Evolutionary conservation across 2,888 invertebrate species (phyloP).

Genomic region (Hemicrepidius hirtus): DNA sequence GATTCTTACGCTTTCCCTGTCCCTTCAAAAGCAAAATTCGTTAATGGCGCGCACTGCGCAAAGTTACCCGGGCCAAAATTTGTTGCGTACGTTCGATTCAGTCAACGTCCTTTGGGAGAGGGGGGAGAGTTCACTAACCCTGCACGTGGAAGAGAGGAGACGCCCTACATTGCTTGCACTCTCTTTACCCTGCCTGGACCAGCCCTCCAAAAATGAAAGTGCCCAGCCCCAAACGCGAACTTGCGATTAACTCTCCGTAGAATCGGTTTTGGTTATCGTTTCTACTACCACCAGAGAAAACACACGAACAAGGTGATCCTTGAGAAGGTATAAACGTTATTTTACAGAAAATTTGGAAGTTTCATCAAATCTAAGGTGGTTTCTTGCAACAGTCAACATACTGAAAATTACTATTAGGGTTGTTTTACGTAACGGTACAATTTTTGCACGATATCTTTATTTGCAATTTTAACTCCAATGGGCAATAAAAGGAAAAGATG

Average conservation of each 20-base stretch:
- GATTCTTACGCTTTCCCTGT: constrained; percentile 17
- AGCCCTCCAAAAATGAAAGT: constrained; percentile 57
- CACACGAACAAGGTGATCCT: not conserved
- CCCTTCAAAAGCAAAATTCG: constrained; percentile 49
- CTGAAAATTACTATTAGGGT: no score
- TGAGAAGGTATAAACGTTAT: not conserved
- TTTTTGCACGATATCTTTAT: no score
- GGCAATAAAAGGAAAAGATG: no score
- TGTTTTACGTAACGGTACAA: no score
- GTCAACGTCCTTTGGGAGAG: constrained; percentile 52
- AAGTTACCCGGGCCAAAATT: constrained; percentile 54
- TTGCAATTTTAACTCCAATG: no score
- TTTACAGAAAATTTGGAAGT: not conserved
- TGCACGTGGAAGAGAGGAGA: constrained; percentile 52
- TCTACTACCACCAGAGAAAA: constrained; percentile 4
- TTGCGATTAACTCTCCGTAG: constrained; percentile 19
- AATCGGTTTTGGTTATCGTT: constrained; percentile 10
- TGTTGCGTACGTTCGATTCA: constrained; percentile 54
- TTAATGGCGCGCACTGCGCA: constrained; percentile 52
- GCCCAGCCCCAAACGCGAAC: constrained; percentile 44
- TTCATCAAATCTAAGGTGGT: no score
- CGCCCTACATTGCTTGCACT: constrained; percentile 52
- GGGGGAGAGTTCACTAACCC: constrained; percentile 51
- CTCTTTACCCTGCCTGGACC: constrained; percentile 50
- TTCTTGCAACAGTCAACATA: no score